Conservation (phyloP, 2,797 vertebrate species). For the Chiloscyllium punctatum region DNA sequence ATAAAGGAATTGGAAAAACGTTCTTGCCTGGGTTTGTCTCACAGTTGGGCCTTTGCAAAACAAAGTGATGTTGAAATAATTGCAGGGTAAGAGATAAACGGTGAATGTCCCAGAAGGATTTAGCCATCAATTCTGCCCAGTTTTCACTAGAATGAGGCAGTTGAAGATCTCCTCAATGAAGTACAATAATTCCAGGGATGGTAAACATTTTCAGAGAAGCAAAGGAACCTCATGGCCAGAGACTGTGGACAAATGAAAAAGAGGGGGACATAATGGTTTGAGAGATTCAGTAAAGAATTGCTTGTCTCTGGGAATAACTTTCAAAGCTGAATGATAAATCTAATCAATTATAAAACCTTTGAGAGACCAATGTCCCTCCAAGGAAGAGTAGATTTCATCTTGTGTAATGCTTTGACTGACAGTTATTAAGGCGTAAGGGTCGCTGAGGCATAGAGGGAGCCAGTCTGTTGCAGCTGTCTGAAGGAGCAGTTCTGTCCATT, state of each 20-base stretch:
- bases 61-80: background rate
- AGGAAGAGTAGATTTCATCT: background rate
- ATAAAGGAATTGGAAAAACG: too few relatives aligned
- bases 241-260: background rate
- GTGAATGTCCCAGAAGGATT: background rate
- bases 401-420: background rate
- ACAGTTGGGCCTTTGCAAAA: background rate
- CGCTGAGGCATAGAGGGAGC: too few relatives aligned
- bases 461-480: too few relatives aligned
- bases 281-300: background rate
- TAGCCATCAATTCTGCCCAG: background rate
- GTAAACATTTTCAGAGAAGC: background rate
- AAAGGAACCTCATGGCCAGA: background rate
- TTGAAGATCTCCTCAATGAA: background rate
- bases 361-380: background rate
- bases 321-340: background rate
- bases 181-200: background rate
- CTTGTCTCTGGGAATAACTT: background rate
- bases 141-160: background rate
- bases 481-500: too few relatives aligned
- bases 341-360: background rate
- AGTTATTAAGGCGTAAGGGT: background rate
- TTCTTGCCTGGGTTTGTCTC: background rate
- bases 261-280: background rate
- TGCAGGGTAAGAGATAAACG: background rate